Conservation (phyloP, 1,140 invertebrate genomes). For the Adoxophyes honmai region DNA sequence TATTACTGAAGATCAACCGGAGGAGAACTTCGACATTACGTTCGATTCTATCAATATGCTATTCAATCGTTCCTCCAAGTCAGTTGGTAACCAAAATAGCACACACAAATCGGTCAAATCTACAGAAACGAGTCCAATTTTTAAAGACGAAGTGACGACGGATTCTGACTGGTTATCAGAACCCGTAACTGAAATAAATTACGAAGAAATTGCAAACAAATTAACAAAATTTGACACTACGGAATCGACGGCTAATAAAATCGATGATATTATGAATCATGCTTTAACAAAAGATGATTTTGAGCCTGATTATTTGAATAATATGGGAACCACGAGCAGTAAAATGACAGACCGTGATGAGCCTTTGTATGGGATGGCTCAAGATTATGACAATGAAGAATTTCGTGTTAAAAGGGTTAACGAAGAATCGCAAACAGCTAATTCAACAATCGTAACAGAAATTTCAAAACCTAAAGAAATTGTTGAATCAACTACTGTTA, state of each 20-base stretch:
- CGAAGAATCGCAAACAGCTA: constrained; percentile 44
- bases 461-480: constrained; percentile 13
- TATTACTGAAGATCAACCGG: constrained; percentile 31
- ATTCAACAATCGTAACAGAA: constrained; percentile 20
- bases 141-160: constrained; percentile 18
- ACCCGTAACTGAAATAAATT: constrained; percentile 51
- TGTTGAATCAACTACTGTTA: constrained; percentile 49
- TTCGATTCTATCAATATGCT: constrained; percentile 53
- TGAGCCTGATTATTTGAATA: constrained; percentile 63
- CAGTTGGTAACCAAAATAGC: constrained; percentile 35
- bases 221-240: constrained; percentile 41
- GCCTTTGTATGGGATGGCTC: constrained; percentile 49
- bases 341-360: constrained; percentile 50
- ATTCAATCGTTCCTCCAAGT: constrained; percentile 56
- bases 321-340: constrained; percentile 41
- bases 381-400: constrained; percentile 63
- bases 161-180: constrained; percentile 61
- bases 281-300: constrained; percentile 56
- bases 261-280: constrained; percentile 49
- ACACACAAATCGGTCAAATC: constrained; percentile 24
- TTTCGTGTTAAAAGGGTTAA: constrained; percentile 62
- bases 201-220: constrained; percentile 47
- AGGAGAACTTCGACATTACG: constrained; percentile 43
- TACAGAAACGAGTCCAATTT: constrained; percentile 20
- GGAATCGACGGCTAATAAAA: constrained; percentile 35